Evolutionary conservation across 2,113 vertebrate species (phyloP).

Genomic region (Tapirus terrestris): DNA sequence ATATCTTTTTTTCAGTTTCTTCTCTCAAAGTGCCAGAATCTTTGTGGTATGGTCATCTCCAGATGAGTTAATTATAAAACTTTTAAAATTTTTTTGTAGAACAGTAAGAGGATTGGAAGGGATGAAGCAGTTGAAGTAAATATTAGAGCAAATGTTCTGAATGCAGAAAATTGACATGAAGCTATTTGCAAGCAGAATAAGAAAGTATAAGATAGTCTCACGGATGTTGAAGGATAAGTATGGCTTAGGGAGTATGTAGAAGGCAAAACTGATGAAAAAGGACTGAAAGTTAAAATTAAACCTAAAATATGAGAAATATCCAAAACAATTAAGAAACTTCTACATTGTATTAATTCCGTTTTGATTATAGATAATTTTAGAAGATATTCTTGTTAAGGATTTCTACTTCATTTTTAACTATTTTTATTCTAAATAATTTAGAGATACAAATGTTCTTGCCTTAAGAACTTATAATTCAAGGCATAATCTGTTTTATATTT

Average conservation of each 20-base stretch:
- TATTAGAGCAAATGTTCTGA: background rate
- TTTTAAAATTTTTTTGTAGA: background rate
- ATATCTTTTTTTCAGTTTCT: background rate
- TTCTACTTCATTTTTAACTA: background rate
- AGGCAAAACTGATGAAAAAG: slow-evolving; percentile 1
- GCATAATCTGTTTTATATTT: background rate
- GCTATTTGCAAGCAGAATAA: background rate
- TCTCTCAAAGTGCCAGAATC: slow-evolving; percentile 10
- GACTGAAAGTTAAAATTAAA: slow-evolving; percentile 20
- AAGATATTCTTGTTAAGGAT: background rate
- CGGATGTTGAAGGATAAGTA: background rate
- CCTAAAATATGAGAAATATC: background rate
- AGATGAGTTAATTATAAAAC: background rate
- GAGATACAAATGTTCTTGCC: background rate
- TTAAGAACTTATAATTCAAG: background rate
- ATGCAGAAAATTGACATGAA: background rate
- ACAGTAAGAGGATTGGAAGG: background rate
- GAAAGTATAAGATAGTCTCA: background rate
- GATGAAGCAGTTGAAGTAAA: background rate
- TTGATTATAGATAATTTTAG: background rate
- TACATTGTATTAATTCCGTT: background rate
- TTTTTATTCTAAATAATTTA: slow-evolving; percentile 4
- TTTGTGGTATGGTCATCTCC: background rate
- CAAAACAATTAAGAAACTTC: background rate
- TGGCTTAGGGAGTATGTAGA: background rate